These are phyloP conservation scores for Venustaconcha ellipsiformis DNA, from an alignment of 1,140 invertebrate genomes.

Conservation along the genomic window DNA sequence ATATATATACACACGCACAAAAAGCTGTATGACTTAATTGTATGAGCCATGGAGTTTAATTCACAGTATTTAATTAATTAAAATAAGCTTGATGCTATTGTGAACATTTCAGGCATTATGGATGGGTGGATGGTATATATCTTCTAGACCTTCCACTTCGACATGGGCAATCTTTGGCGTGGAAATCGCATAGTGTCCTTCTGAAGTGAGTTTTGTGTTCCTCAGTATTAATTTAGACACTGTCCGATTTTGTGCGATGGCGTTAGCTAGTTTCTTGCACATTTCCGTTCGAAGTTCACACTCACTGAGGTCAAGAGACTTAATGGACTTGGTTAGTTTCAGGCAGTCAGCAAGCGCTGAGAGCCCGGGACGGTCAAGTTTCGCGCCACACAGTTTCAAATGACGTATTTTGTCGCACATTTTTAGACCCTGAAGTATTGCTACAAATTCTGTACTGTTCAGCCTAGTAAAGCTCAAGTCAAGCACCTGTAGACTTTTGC, in stretches of 20 bases:
- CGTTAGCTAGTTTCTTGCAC: conserved; percentile 38
- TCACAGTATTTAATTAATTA: too few species aligned
- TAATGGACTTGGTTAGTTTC: conserved; percentile 47
- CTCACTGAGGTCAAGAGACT: conserved; percentile 49
- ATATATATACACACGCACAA: too few species aligned
- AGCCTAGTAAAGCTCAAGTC: conserved; percentile 45
- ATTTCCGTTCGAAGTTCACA: conserved; percentile 48
- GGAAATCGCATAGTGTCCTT: conserved; percentile 19
- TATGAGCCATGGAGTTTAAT: too few species aligned
- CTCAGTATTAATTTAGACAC: conserved; percentile 40
- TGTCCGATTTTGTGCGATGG: conserved; percentile 42
- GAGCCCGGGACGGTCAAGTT: conserved; percentile 45
- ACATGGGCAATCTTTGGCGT: too few species aligned
- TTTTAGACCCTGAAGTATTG: conserved; percentile 51
- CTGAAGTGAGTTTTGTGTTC: conserved; percentile 40
- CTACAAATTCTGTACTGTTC: conserved; percentile 47
- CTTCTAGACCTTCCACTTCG: too few species aligned
- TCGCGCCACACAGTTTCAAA: conserved; percentile 40
- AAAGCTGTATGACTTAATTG: too few species aligned
- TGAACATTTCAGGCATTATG: too few species aligned
- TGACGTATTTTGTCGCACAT: conserved; percentile 39
- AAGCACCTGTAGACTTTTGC: conserved; percentile 29
- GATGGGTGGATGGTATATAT: too few species aligned
- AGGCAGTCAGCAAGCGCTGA: conserved; percentile 49
- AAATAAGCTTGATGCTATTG: too few species aligned